Percentiles rank a stretch among this genome's conserved stretches.
These are phyloP conservation scores for Cryptocephalus moraei DNA, from an alignment of 2,888 invertebrate species.

Conservation along the genomic window DNA sequence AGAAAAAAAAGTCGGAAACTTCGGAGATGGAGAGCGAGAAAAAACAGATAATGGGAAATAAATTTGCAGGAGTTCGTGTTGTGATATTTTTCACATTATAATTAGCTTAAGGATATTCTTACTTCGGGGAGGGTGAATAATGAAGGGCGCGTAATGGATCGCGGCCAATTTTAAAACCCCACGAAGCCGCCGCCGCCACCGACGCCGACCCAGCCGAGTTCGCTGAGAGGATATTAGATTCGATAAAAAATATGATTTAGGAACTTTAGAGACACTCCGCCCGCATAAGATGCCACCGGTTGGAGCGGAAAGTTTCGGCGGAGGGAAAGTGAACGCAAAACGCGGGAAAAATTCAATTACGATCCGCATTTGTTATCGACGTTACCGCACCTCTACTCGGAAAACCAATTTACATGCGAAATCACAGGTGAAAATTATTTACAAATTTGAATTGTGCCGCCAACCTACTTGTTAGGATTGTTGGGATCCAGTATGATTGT, in stretches of 20 bases:
- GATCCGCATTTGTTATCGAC: too few relatives aligned
- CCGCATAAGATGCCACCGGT: too few relatives aligned
- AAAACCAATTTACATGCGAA: too few relatives aligned
- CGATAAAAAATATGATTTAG: background rate
- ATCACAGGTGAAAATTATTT: too few relatives aligned
- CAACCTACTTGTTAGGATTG: too few relatives aligned
- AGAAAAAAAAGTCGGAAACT: slow-evolving; percentile 32
- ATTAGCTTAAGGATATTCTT: slow-evolving; percentile 29
- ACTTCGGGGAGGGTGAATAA: slow-evolving; percentile 15
- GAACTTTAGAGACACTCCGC: too few relatives aligned
- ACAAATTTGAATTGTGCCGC: too few relatives aligned
- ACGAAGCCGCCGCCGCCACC: background rate
- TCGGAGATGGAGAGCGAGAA: slow-evolving; percentile 36
- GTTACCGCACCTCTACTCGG: too few relatives aligned
- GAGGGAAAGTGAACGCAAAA: too few relatives aligned
- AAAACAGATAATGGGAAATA: slow-evolving; percentile 42
- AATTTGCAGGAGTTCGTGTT: slow-evolving; percentile 36
- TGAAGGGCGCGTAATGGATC: slow-evolving; percentile 11
- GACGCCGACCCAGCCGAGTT: background rate
- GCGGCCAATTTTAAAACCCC: slow-evolving; percentile 9
- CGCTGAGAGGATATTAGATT: background rate
- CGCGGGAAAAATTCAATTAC: too few relatives aligned
- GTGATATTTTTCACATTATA: slow-evolving; percentile 38
- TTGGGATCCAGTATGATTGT: too few relatives aligned
- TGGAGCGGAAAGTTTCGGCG: too few relatives aligned